Base-by-base conservation (phyloP, 2,888 invertebrate genomes). In the Melanargia galathea region DNA sequence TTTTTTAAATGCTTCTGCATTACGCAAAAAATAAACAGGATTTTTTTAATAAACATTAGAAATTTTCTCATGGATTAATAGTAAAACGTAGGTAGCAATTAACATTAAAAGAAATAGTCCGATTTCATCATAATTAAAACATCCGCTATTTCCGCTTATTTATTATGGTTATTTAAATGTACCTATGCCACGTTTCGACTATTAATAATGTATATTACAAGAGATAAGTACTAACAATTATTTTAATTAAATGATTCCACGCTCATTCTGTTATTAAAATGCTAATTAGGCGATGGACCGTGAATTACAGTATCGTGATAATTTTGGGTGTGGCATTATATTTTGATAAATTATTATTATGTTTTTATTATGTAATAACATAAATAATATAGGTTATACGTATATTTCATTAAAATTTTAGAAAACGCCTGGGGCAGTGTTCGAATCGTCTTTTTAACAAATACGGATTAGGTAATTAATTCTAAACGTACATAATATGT, bases 71-170 rank as follows among this genome's bases (percentile, higher is more conserved):
- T 51, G 16, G 8, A 16, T 30, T 51, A 18, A 33, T 13, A 16
- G 26, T 24, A 16, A 33, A 18, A 33, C 3, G 26, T 35, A 33
- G 18, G 26, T 35, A 20, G 11, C 18, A 35, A 33, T 30, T 20
- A 33, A 51, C 10, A 51, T 20, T 30, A 11, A 18, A 33, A 59
- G 56, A 58, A 58, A 46, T 52, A 18, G 22, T 35, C 24, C 10
- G 30, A 61, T 66, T 62, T 64, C 59, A 62, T 62, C 49, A 66
- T 7, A 40, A 48, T 7, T 43, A 16, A 59, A 26, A 13, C 60
- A 63, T 46, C 51, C 51, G 51, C 16, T 33, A 6, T 5, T n/a
- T n/a, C n/a, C n/a, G n/a, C n/a, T n/a, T 16, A 20, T 20, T 4
- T 52, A 11, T 30, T 20, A 52, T 52, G 51, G 33, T 33, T 52